Evolutionary conservation across 2,888 invertebrate species (phyloP).

Genomic region (Papilio demoleus): DNA sequence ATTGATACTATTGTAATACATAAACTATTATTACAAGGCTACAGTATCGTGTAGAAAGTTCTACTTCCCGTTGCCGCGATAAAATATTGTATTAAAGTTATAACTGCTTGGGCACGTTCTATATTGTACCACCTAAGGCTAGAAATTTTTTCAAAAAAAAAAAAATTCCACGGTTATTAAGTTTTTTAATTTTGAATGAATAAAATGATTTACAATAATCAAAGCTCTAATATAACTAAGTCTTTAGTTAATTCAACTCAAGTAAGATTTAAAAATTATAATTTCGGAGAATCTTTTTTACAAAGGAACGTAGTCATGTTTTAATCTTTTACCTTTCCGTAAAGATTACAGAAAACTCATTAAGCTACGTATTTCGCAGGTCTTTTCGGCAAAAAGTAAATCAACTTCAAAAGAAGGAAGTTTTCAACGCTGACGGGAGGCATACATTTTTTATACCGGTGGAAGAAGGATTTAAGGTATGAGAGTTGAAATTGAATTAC

Average conservation of each 20-base stretch:
- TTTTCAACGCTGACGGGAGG: slow-evolving; percentile 90
- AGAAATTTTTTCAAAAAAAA: too few species aligned
- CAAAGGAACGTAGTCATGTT: slow-evolving; percentile 1
- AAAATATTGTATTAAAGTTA: too few species aligned
- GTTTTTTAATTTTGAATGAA: too few species aligned
- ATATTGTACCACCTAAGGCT: too few species aligned
- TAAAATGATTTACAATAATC: too few species aligned
- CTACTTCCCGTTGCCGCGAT: too few species aligned
- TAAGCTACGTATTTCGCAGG: slow-evolving; percentile 71
- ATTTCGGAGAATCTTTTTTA: not conserved
- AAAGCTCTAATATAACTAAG: too few species aligned
- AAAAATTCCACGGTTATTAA: too few species aligned
- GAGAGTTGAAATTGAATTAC: slow-evolving; percentile 22
- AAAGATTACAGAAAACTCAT: slow-evolving; percentile 23
- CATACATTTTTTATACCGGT: slow-evolving; percentile 96
- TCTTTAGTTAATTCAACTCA: not conserved
- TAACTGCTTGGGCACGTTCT: too few species aligned
- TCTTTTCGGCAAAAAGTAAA: slow-evolving; percentile 90
- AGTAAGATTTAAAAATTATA: not conserved
- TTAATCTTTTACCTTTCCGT: slow-evolving; percentile 19
- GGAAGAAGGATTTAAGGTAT: slow-evolving; percentile 94
- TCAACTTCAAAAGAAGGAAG: slow-evolving; percentile 87
- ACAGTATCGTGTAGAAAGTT: not conserved
- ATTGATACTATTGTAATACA: not conserved
- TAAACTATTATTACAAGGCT: not conserved